Evolutionary conservation across 2,888 invertebrate species (phyloP).

Genomic region (Caenorhabditis zanzibari): DNA sequence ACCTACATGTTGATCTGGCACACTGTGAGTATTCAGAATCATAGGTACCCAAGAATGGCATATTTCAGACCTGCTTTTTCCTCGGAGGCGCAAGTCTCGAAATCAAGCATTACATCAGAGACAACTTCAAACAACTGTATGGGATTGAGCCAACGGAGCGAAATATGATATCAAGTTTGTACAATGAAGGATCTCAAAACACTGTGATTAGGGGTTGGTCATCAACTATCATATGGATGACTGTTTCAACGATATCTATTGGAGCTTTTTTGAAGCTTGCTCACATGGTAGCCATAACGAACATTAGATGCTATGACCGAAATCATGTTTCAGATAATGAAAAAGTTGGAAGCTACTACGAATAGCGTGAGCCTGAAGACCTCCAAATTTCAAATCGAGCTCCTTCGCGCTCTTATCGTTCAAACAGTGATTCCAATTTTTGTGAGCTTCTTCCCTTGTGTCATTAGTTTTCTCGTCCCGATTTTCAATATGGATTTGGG

Average conservation of each 20-base stretch:
- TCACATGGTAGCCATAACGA: neutral
- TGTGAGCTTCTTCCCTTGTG: conserved; percentile 30
- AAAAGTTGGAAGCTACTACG: neutral
- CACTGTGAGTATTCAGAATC: neutral
- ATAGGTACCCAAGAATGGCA: no score
- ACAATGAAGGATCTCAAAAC: neutral
- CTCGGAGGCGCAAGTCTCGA: neutral
- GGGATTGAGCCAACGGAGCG: neutral
- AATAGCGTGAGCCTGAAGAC: neutral
- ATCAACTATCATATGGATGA: neutral
- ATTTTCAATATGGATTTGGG: conserved; percentile 15
- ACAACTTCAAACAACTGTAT: conserved; percentile 1
- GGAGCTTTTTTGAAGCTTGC: neutral
- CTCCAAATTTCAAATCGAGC: conserved; percentile 15
- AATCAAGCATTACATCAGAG: neutral
- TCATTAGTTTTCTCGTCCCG: conserved; percentile 13
- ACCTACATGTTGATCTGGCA: neutral
- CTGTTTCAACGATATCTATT: neutral
- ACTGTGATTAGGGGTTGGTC: conserved; percentile 1
- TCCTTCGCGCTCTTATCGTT: conserved; percentile 27
- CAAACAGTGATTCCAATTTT: conserved; percentile 36
- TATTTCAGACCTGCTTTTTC: neutral
- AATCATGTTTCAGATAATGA: conserved; percentile 16
- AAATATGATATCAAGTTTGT: conserved; percentile 11
- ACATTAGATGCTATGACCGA: neutral